Conservation (phyloP, 2,113 vertebrate species). For the Xyliphius kryptos region DNA sequence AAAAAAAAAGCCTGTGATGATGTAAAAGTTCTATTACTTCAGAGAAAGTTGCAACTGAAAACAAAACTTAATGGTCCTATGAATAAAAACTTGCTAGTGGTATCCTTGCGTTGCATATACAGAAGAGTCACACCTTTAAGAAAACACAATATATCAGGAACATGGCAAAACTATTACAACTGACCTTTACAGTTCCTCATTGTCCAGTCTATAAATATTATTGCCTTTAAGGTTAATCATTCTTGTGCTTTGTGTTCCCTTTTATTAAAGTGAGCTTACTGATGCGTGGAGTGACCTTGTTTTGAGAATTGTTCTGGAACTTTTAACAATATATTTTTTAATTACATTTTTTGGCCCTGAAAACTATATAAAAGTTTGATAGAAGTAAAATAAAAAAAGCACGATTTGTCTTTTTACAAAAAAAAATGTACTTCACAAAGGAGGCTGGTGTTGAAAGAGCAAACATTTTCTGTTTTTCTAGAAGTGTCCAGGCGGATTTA, state of each 20-base stretch:
- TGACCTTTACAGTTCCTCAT: background rate
- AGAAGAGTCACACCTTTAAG: background rate
- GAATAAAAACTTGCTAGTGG: background rate
- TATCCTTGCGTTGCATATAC: background rate
- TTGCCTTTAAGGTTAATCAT: constrained; percentile 8
- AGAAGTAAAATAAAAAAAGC: background rate
- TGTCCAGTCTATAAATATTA: background rate
- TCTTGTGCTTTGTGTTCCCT: constrained; percentile 1
- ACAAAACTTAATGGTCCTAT: constrained; percentile 5
- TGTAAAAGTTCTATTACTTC: constrained; percentile 7
- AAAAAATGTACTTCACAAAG: background rate
- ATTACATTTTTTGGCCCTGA: no score
- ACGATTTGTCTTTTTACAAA: background rate
- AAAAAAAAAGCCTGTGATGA: constrained; percentile 3
- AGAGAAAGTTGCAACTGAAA: background rate
- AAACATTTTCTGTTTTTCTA: constrained; percentile 1
- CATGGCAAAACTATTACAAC: background rate
- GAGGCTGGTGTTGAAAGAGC: constrained; percentile 5
- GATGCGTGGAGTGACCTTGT: constrained; percentile 2
- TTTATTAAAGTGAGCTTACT: background rate
- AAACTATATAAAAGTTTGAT: background rate
- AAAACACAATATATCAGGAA: background rate
- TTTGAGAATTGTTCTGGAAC: background rate
- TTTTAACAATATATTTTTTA: background rate
- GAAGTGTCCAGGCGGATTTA: background rate